Base-by-base conservation (phyloP, 2,113 vertebrate species). In the Eonycteris spelaea region DNA sequence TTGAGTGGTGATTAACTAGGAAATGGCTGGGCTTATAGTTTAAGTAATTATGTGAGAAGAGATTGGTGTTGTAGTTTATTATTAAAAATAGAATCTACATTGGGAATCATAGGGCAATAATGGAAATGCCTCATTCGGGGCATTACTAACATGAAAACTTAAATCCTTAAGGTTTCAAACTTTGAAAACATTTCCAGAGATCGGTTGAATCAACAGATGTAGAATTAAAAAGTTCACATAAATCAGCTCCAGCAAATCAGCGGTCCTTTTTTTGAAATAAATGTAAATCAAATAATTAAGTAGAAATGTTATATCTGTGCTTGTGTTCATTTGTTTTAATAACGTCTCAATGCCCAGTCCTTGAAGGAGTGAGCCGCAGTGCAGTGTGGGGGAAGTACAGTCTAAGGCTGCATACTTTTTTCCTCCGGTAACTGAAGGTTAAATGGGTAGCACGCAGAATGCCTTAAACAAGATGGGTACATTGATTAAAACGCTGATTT, bases 401-500 rank as follows among this genome's bases (percentile, higher is more conserved):
- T 95, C 95, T 92, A 95, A n/a, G 94, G 94, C 92, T 97, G 55
- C 85, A 3, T 96, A 57, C 77, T 94, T 96, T 91, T 97, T 97
- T 98, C 97, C 97, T 98, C 94, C 98, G 97, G 96, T 99, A 99
- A 98, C 98, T 98, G 98, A 98, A 99, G 98, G 98, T 99, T 98
- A 98, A 99, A 98, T 98, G 98, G 98, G 98, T 98, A 97, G 98
- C 98, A 98, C 98, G 93, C 98, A 98, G 98, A 98, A 99, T 98
- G 98, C 98, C 98, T 99, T 99, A 99, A 99, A 99, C 99, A 99
- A 99, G 99, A 99, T 99, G 99, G 99, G 99, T 99, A 99, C 99
- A 99, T 99, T 99, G 99, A 99, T 99, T 99, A 99, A 99, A 99
- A 99, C 97, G 99, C 99, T 99, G 99, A 99, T 99, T 99, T 99